phyloP scores from a whole-genome alignment of 2,797 vertebrate genomes.

The Picus viridis region DNA sequence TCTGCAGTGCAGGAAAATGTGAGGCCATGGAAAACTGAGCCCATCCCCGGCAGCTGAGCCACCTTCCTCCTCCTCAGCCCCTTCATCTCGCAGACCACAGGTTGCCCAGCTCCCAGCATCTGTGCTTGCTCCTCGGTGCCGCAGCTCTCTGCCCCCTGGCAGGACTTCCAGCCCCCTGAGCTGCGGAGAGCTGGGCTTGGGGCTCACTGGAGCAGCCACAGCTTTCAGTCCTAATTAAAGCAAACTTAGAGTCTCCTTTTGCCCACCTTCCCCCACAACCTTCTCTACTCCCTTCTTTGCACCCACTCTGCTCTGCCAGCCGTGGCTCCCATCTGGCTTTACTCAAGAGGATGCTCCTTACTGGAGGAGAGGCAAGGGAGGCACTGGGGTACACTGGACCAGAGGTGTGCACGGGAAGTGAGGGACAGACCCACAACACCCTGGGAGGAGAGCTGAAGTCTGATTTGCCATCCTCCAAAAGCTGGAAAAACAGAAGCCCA shows the following conservation, averaged over 20 bases:
- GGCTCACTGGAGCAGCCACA: not conserved
- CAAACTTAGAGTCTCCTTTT: not conserved
- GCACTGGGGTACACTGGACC: not conserved
- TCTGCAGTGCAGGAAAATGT: conserved; percentile 50
- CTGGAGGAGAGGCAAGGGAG: not conserved
- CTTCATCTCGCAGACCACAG: not conserved
- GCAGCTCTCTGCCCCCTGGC: not conserved
- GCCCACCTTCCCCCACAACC: not conserved
- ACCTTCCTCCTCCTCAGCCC: not conserved
- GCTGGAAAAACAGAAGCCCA: not conserved
- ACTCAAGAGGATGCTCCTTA: not conserved
- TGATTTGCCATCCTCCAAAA: not conserved
- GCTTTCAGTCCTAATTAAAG: not conserved
- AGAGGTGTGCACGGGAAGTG: accelerated
- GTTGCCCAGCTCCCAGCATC: not conserved
- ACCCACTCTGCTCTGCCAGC: not conserved
- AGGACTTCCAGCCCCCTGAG: accelerated
- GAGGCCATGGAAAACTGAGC: conserved; percentile 57
- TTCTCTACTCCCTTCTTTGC: not conserved
- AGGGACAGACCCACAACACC: not conserved
- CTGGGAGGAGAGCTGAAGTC: not conserved
- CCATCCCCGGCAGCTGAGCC: not conserved
- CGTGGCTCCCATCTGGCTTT: not conserved
- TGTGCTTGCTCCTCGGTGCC: accelerated
- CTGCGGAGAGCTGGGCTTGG: not conserved